Evolutionary conservation across 2,888 invertebrate species (phyloP), one percentile per base, ranked within the genome.

Genomic region (Arctia plantaginis): DNA sequence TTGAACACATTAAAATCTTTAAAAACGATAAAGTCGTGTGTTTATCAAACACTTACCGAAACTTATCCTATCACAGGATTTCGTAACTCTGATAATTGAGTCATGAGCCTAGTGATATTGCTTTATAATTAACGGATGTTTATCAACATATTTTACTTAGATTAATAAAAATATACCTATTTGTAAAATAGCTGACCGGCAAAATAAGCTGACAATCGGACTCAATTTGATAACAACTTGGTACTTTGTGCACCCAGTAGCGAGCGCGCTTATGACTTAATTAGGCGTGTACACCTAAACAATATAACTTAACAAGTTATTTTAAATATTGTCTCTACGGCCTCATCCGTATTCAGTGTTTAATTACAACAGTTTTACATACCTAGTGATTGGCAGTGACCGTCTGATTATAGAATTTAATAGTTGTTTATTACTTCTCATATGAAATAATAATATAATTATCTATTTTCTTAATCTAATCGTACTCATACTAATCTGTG

Each of bases 221-320:
- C 62, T 39, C 23, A 74, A 67, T 62, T 76, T 73, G 75, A 80
- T 83, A 77, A 76, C 44, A 62, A 23, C n/a, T n/a, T n/a, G n/a
- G n/a, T n/a, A 74, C 76, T 71, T 74, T 68, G 71, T n/a, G 66
- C 66, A 72, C 44, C 59, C 82, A 84, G 82, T 83, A 62, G 67
- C 72, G 66, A 69, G 64, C 80, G 68, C 12, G 47, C 74, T 71
- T 68, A 77, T 72, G 71, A 72, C 74, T 71, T 55, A 39, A 76
- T 73, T 66, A 78, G 79, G 74, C 78, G 84, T 47, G 77, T 71
- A 72, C 71, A 59, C 66, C 71, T 67, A 78, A 70, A 71, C 18
- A 62, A 30, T 44, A 55, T 68, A 51, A 13, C 55, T 39, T 64
- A 35, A 73, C 66, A 72, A 72, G 18, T 18, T 18, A 7, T 62